phyloP scores from a whole-genome alignment of 53 echinoderm and acorn worm species.

The Apostichopus leukothele region DNA sequence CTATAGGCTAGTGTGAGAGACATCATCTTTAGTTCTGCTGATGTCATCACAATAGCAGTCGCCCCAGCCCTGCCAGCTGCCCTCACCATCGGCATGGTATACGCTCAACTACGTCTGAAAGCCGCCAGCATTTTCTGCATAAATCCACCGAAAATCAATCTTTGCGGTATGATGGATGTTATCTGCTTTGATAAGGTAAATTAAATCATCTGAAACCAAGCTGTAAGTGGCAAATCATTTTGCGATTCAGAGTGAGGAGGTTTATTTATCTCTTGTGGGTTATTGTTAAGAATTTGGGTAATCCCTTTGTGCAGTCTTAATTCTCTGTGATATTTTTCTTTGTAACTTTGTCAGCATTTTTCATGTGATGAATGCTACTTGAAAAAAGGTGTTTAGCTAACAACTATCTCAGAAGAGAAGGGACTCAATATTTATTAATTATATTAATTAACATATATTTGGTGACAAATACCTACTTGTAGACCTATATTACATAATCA shows the following conservation, averaged over 20 bases:
- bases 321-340: neutral
- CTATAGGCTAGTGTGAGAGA: constrained; percentile 12
- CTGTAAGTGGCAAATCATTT: too few species aligned
- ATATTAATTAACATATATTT: too few species aligned
- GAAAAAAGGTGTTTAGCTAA: too few species aligned
- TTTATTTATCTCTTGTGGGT: too few species aligned
- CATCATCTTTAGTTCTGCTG: constrained; percentile 65
- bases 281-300: neutral
- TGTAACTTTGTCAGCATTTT: too few species aligned
- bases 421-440: too few species aligned
- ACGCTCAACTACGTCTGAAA: constrained; percentile 81
- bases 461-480: too few species aligned
- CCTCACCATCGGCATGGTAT: constrained; percentile 90
- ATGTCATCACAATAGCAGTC: constrained; percentile 85
- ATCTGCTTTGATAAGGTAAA: constrained; percentile 89
- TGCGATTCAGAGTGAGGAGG: too few species aligned
- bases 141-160: constrained; percentile 81
- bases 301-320: neutral
- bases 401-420: too few species aligned
- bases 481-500: too few species aligned
- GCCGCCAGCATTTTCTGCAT: constrained; percentile 73
- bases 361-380: too few species aligned
- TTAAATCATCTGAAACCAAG: neutral
- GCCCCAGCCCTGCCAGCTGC: constrained; percentile 89
- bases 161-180: constrained; percentile 83